Evolutionary conservation across 2,888 invertebrate genomes (phyloP).

Genomic region (Gari tellinella): DNA sequence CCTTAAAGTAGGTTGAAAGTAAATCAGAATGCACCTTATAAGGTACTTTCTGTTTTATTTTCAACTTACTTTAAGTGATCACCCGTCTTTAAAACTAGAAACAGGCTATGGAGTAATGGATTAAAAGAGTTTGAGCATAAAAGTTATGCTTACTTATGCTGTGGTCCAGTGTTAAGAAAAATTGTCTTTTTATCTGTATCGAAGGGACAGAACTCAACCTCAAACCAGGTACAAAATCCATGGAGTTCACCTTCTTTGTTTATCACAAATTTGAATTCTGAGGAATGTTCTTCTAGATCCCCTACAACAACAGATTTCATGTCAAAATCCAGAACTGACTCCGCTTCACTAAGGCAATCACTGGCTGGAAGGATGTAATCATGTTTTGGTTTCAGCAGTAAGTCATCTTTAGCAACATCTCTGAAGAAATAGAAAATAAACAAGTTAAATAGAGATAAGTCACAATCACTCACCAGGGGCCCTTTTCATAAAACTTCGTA

Average conservation of each 20-base stretch:
- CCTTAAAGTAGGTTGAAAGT: no score
- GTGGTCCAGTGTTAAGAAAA: conserved; percentile 67
- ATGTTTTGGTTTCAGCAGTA: conserved; percentile 61
- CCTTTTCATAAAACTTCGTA: no score
- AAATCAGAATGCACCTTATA: no score
- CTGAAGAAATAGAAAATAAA: conserved; percentile 47
- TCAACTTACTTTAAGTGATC: no score
- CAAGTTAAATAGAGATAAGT: no score
- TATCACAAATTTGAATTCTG: conserved; percentile 58
- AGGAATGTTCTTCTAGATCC: conserved; percentile 62
- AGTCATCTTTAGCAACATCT: conserved; percentile 56
- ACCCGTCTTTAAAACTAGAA: no score
- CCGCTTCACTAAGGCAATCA: conserved; percentile 56
- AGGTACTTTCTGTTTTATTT: no score
- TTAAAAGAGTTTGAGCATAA: background rate
- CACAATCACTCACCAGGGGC: no score
- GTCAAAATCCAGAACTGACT: conserved; percentile 53
- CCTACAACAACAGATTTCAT: conserved; percentile 55
- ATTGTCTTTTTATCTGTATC: conserved; percentile 38
- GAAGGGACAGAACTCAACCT: conserved; percentile 63
- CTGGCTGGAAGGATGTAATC: conserved; percentile 55
- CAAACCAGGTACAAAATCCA: conserved; percentile 74
- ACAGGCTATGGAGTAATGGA: no score
- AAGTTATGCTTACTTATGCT: conserved; percentile 60
- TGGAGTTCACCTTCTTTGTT: conserved; percentile 56